A percentile compares a stretch with the other conserved stretches of the same genome.
Evolutionary conservation across 2,888 invertebrate genomes (phyloP).

Genomic region (Eupeodes luniger): DNA sequence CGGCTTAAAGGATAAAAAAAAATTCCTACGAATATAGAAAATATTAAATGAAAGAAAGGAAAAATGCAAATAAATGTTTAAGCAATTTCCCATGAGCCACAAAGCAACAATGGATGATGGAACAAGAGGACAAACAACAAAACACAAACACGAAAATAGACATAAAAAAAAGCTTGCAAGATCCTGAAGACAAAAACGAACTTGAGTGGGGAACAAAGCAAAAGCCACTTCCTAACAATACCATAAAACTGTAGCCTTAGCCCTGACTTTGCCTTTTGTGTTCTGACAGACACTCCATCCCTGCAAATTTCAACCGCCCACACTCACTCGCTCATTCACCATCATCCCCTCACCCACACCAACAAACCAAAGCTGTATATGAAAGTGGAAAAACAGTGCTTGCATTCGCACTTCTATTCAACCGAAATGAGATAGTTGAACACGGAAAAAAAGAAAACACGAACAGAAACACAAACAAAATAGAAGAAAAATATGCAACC

Average conservation of each 20-base stretch:
- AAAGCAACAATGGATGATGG: slow-evolving; percentile 72
- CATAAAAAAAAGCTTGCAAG: slow-evolving; percentile 10
- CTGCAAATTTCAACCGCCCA: neutral
- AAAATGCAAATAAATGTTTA: slow-evolving; percentile 76
- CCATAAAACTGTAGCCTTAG: slow-evolving; percentile 73
- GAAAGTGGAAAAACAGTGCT: slow-evolving; percentile 68
- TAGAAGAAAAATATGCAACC: slow-evolving; percentile 12
- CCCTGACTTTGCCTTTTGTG: slow-evolving; percentile 73
- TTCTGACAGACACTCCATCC: slow-evolving; percentile 46
- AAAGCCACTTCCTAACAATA: slow-evolving; percentile 74
- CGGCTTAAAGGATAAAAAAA: slow-evolving; percentile 28
- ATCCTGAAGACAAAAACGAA: slow-evolving; percentile 60
- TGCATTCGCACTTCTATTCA: slow-evolving; percentile 76
- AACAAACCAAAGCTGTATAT: neutral
- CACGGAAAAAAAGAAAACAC: slow-evolving; percentile 9
- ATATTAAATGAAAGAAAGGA: slow-evolving; percentile 47
- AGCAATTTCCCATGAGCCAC: slow-evolving; percentile 76
- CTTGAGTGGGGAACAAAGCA: slow-evolving; percentile 71
- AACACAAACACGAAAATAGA: slow-evolving; percentile 2
- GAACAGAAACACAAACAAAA: too few species aligned
- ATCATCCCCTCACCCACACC: neutral
- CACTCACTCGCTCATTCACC: neutral
- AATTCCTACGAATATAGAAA: slow-evolving; percentile 13
- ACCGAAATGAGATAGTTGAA: slow-evolving; percentile 50
- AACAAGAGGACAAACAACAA: slow-evolving; percentile 42